phyloP scores from a whole-genome alignment of 2,113 vertebrate genomes.

The Malurus cyaneus region DNA sequence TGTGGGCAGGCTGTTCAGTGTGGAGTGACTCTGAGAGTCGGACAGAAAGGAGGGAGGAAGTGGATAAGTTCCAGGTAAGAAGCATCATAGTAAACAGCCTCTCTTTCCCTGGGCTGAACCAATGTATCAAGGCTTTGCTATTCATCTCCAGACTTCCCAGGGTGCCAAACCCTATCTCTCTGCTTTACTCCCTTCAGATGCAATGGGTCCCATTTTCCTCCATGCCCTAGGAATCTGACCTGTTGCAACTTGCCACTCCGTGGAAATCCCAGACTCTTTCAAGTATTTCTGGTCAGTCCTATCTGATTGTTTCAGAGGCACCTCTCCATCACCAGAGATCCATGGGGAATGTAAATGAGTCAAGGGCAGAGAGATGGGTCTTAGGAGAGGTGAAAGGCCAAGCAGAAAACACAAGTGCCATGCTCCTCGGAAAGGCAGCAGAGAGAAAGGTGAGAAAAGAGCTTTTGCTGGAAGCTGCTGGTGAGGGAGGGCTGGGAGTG shows the following conservation, averaged over 20 bases:
- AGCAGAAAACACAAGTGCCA: neutral
- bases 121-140: neutral
- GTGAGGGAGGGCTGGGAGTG: neutral
- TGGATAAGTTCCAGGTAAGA: neutral
- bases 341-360: neutral
- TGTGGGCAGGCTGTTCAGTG: neutral
- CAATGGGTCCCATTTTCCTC: neutral
- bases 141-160: neutral
- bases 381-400: neutral
- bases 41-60: neutral
- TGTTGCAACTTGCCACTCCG: fast-evolving
- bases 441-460: neutral
- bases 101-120: neutral
- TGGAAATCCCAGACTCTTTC: neutral
- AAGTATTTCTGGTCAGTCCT: neutral
- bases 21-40: neutral
- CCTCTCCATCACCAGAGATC: neutral
- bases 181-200: neutral
- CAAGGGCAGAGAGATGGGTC: neutral
- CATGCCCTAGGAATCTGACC: neutral
- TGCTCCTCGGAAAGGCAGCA: neutral
- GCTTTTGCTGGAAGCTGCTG: neutral
- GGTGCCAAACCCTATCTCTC: neutral
- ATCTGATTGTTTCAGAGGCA: neutral
- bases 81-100: neutral